Evolutionary conservation across 2,888 invertebrate species (phyloP).

Genomic region (Ophraella communa): DNA sequence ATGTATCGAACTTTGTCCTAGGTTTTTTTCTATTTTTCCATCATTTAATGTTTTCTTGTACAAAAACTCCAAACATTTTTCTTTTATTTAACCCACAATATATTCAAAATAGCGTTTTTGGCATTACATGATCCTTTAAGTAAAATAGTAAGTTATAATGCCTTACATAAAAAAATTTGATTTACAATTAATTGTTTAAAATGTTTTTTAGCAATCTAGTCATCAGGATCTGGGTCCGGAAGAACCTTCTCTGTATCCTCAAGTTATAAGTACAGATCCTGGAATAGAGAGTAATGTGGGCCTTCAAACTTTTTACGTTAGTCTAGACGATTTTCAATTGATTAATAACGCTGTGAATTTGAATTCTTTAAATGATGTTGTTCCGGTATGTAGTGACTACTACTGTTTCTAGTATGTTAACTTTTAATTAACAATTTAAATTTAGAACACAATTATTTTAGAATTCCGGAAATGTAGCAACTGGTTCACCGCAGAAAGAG

Average conservation of each 20-base stretch:
- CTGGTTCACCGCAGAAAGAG: neutral
- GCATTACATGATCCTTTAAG: too few relatives aligned
- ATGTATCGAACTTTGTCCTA: too few relatives aligned
- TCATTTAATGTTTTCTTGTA: too few relatives aligned
- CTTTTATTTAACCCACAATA: too few relatives aligned
- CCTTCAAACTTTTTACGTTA: conserved; percentile 40
- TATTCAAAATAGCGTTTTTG: too few relatives aligned
- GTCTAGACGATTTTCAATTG: conserved; percentile 37
- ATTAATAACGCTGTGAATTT: conserved; percentile 30
- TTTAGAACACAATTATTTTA: too few relatives aligned
- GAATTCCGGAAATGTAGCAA: conserved; percentile 30
- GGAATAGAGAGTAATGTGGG: conserved; percentile 4
- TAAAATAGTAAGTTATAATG: too few relatives aligned
- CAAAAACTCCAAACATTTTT: too few relatives aligned
- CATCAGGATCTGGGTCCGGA: neutral
- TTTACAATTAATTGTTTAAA: too few relatives aligned
- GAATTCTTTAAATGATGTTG: conserved; percentile 6
- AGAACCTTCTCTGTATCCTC: neutral
- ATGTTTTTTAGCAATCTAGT: neutral
- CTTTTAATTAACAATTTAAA: too few relatives aligned
- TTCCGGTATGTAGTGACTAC: neutral
- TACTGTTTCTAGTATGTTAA: neutral
- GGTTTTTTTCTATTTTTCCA: too few relatives aligned
- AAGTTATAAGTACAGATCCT: neutral
- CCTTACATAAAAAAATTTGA: too few relatives aligned